These are phyloP conservation scores for Gyrodactylus bullatarudis DNA, from an alignment of 1,140 invertebrate species.

Conservation along the genomic window DNA sequence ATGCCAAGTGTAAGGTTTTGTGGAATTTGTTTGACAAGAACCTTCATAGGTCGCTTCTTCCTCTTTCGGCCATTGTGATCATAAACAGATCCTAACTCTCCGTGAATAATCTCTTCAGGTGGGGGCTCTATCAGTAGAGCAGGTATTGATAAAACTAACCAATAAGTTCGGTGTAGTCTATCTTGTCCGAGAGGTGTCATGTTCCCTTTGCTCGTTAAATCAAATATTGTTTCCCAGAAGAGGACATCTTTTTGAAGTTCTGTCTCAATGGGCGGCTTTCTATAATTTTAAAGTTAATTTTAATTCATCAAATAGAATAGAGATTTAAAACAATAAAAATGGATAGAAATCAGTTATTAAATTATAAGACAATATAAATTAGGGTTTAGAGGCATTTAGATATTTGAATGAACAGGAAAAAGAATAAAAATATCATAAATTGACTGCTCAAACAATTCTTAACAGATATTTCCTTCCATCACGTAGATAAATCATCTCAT, in stretches of 20 bases:
- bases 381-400: too few relatives aligned
- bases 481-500: too few relatives aligned
- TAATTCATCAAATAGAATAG: too few relatives aligned
- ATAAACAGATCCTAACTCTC: neutral
- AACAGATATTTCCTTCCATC: too few relatives aligned
- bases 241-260: neutral
- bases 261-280: too few relatives aligned
- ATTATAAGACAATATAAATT: too few relatives aligned
- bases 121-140: neutral
- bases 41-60: neutral
- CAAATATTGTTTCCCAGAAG: neutral
- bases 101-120: neutral
- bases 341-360: too few relatives aligned
- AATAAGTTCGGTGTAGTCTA: neutral
- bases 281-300: too few relatives aligned
- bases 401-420: too few relatives aligned
- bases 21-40: neutral
- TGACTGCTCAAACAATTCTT: too few relatives aligned
- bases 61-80: neutral
- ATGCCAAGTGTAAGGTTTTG: neutral
- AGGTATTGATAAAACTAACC: neutral
- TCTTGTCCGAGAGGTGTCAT: neutral
- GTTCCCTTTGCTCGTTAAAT: neutral
- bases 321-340: too few relatives aligned
- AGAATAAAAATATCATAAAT: too few relatives aligned